phyloP scores from a whole-genome alignment of 2,888 invertebrate genomes.

The Andrena bucephala region DNA sequence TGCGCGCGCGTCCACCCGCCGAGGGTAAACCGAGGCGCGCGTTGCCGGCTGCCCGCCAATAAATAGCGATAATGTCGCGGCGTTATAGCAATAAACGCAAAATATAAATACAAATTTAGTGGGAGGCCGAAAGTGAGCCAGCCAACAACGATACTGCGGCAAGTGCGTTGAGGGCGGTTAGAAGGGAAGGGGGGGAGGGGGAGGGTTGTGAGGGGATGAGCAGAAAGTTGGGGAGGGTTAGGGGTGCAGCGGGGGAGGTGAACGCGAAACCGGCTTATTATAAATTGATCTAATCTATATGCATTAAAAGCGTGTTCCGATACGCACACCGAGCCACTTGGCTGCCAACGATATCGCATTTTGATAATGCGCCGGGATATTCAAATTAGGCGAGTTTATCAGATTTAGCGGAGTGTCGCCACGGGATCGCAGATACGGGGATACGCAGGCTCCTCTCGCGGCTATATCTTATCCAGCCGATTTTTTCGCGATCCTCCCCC shows the following conservation, averaged over 20 bases:
- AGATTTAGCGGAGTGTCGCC: constrained; percentile 78
- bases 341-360: constrained; percentile 81
- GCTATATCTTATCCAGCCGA: constrained; percentile 49
- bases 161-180: background rate
- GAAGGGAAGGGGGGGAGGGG: background rate
- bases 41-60: constrained; percentile 75
- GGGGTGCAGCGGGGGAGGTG: constrained; percentile 24
- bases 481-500: constrained; percentile 25
- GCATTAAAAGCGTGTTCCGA: constrained; percentile 82
- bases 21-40: constrained; percentile 59
- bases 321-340: constrained; percentile 75
- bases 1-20: constrained; percentile 27
- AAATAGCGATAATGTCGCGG: constrained; percentile 81
- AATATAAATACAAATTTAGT: constrained; percentile 82
- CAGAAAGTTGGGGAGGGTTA: constrained; percentile 28
- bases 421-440: constrained; percentile 67
- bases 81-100: constrained; percentile 81
- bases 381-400: constrained; percentile 83
- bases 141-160: constrained; percentile 36
- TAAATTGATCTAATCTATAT: constrained; percentile 84
- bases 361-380: constrained; percentile 83
- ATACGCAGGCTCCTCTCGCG: constrained; percentile 29
- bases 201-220: constrained; percentile 4
- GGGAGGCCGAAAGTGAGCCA: constrained; percentile 68
- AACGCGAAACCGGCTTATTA: constrained; percentile 81